phyloP scores from a whole-genome alignment of 1,140 invertebrate species.

The Leptinotarsa undecemlineata region DNA sequence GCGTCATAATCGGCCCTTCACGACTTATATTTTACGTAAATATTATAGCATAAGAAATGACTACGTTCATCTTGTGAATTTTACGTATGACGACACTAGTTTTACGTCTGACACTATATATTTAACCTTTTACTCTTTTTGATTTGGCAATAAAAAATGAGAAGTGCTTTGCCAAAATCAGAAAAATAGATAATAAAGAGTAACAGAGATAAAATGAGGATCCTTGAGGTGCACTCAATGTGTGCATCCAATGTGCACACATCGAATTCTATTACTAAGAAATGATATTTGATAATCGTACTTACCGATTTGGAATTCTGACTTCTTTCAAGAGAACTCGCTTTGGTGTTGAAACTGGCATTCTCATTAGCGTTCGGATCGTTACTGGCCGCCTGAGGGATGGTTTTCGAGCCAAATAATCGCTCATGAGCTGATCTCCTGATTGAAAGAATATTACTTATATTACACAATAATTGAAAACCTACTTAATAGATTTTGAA shows the following conservation, averaged over 20 bases:
- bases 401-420: constrained; percentile 60
- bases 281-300: background rate
- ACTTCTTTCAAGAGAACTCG: constrained; percentile 60
- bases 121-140: too few relatives aligned
- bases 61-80: too few relatives aligned
- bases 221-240: too few relatives aligned
- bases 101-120: too few relatives aligned
- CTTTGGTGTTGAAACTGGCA: constrained; percentile 45
- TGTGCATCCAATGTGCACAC: too few relatives aligned
- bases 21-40: background rate
- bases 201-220: too few relatives aligned
- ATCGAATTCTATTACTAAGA: too few relatives aligned
- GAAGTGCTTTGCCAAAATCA: too few relatives aligned
- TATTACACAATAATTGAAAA: constrained; percentile 1
- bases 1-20: background rate
- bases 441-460: constrained; percentile 23
- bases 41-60: too few relatives aligned
- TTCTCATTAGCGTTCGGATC: constrained; percentile 31
- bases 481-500: background rate
- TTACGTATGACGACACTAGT: too few relatives aligned
- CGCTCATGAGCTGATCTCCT: constrained; percentile 63
- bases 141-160: too few relatives aligned
- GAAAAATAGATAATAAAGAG: too few relatives aligned
- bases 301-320: constrained; percentile 63
- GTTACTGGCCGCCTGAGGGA: constrained; percentile 36